Evolutionary conservation across 2,888 invertebrate species (phyloP), one percentile per base, ranked within the genome.

Genomic region (Bembecia ichneumoniformis): DNA sequence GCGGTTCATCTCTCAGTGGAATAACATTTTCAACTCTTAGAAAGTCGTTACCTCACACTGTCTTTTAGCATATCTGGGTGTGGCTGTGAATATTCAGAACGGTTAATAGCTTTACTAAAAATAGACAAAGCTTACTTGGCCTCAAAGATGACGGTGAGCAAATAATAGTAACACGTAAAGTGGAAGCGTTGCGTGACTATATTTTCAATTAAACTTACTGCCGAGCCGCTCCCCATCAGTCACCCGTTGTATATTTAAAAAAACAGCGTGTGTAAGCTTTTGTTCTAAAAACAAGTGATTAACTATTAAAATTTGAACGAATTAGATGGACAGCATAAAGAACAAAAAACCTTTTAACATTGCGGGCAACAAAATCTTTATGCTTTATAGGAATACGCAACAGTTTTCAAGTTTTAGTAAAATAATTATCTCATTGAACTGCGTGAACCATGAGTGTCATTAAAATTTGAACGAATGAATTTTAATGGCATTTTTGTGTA

Each of bases 181-280:
- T 43, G 35, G 35, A 28, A 36, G 47, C 46, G 51, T 67, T 50
- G 66, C 68, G 68, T 68, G 66, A 64, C 63, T 56, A 57, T 58
- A 56, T 60, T 65, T 67, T 67, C 66, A 68, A 67, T 67, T 68
- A 67, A 67, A 62, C 49, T 54, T 53, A 47, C 53, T 53, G 49
- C 53, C 52, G 56, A 35, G 34, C 56, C 58, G 49, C 57, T 54
- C 60, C 59, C 55, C 55, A 56, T 57, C 56, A 56, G 55, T 63
- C 58, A 60, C 58, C 53, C 47, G 17, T 4, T 52, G 51, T 47
- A 47, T 50, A 50, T 50, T 47, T n/a, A n/a, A n/a, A n/a, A n/a
- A 50, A 50, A 47, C 47, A 47, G 52, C 48, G 55, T 60, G 62
- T 58, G 57, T 61, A 59, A 46, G 49, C 51, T 47, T 47, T 46